These are phyloP conservation scores for Aplodontia rufa DNA, from an alignment of 2,113 vertebrate species.

Conservation along the genomic window DNA sequence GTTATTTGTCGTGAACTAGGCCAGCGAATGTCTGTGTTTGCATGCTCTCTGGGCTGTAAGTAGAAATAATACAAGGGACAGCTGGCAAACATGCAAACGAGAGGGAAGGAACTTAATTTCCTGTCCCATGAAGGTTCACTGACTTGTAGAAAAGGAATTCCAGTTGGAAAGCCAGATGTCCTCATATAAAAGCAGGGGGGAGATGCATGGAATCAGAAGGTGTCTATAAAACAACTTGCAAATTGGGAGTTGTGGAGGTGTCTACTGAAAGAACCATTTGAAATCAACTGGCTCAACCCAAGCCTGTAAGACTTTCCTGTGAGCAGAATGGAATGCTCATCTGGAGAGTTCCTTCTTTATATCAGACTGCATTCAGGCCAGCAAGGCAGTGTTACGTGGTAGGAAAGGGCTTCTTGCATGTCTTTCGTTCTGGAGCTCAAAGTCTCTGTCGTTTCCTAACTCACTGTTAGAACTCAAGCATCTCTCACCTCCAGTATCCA, in stretches of 20 bases:
- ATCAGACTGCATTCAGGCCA: neutral
- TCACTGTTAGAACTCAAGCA: neutral
- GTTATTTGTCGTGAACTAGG: neutral
- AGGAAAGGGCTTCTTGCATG: neutral
- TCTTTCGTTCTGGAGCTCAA: neutral
- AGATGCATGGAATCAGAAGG: conserved; percentile 39
- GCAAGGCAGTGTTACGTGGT: neutral
- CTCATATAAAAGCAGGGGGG: conserved; percentile 37
- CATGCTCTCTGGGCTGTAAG: conserved; percentile 6
- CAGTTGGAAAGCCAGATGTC: conserved; percentile 68
- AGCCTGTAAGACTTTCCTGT: neutral
- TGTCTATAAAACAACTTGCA: conserved; percentile 58
- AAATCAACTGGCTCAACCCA: conserved; percentile 12
- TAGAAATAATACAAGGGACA: conserved; percentile 65
- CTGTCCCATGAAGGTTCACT: conserved; percentile 56
- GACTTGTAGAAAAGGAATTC: conserved; percentile 50
- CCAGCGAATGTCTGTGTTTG: neutral
- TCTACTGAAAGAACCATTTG: conserved; percentile 36
- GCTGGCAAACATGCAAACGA: conserved; percentile 69
- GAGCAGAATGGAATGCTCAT: neutral
- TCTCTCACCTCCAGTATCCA: neutral
- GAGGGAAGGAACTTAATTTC: conserved; percentile 77
- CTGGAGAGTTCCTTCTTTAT: neutral
- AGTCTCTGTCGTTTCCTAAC: neutral
- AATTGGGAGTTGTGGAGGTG: neutral